These are phyloP conservation scores for Oncopodura yosiiana DNA, from an alignment of 1,140 invertebrate genomes.

Conservation along the genomic window DNA sequence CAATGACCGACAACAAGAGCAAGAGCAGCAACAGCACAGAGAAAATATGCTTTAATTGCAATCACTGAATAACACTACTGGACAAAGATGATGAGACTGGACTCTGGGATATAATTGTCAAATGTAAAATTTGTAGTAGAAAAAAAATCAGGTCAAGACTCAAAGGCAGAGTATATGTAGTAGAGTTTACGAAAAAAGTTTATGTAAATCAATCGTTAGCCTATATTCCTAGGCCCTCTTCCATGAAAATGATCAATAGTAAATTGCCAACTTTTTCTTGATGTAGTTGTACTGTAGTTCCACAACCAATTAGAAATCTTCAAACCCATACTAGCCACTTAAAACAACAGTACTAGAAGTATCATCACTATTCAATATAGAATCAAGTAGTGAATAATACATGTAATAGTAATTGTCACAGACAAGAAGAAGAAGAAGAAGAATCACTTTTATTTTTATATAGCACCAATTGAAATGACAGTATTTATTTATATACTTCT, in stretches of 20 bases:
- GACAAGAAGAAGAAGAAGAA: constrained; percentile 4
- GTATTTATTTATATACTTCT: no score
- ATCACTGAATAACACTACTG: not conserved
- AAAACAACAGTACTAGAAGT: not conserved
- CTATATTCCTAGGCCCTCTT: constrained; percentile 30
- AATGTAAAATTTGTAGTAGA: not conserved
- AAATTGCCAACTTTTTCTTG: not conserved
- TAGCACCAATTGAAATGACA: no score
- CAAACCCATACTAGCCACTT: constrained; percentile 11
- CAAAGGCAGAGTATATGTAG: not conserved
- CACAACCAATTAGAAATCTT: constrained; percentile 7
- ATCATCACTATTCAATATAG: not conserved
- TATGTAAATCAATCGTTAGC: constrained; percentile 2
- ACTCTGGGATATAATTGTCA: constrained; percentile 4
- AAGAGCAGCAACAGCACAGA: no score
- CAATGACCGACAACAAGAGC: no score
- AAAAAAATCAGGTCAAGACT: not conserved
- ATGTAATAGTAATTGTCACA: not conserved
- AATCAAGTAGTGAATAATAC: not conserved
- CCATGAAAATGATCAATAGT: constrained; percentile 23
- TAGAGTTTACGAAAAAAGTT: not conserved
- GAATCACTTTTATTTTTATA: no score
- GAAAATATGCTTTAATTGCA: not conserved
- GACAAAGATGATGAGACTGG: constrained; percentile 5
- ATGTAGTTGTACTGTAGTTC: not conserved